Conservation (phyloP, 1,140 invertebrate species). For the Apis laboriosa region DNA sequence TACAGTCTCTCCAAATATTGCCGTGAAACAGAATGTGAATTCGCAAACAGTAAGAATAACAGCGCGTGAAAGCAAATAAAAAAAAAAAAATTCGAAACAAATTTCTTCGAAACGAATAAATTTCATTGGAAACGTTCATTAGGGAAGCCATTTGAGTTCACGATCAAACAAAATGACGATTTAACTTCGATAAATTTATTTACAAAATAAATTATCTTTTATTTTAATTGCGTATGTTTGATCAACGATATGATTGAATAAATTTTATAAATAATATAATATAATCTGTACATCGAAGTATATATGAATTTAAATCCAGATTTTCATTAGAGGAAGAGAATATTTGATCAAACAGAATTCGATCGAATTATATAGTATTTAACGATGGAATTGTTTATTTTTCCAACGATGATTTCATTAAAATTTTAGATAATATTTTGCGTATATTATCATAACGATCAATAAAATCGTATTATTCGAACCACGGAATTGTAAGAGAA, state of each 20-base stretch:
- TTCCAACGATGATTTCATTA: not conserved
- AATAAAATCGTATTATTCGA: no score
- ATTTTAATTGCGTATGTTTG: not conserved
- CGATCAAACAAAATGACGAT: no score
- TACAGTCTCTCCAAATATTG: not conserved
- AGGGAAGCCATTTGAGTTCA: not conserved
- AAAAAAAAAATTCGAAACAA: not conserved
- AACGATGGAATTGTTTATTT: no score
- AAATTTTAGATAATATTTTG: not conserved
- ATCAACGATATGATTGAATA: no score
- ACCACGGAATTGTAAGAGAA: no score
- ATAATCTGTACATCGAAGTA: no score
- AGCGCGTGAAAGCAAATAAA: not conserved
- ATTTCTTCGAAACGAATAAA: not conserved
- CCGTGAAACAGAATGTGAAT: not conserved
- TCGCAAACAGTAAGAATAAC: constrained; percentile 8
- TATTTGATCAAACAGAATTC: no score
- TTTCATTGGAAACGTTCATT: not conserved
- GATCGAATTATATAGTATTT: no score
- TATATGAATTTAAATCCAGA: no score
- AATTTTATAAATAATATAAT: no score
- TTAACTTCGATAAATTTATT: not conserved
- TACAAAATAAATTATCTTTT: not conserved
- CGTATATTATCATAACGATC: not conserved
- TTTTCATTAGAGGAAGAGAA: no score